phyloP scores from a whole-genome alignment of 2,113 vertebrate species.

The Caracal caracal region DNA sequence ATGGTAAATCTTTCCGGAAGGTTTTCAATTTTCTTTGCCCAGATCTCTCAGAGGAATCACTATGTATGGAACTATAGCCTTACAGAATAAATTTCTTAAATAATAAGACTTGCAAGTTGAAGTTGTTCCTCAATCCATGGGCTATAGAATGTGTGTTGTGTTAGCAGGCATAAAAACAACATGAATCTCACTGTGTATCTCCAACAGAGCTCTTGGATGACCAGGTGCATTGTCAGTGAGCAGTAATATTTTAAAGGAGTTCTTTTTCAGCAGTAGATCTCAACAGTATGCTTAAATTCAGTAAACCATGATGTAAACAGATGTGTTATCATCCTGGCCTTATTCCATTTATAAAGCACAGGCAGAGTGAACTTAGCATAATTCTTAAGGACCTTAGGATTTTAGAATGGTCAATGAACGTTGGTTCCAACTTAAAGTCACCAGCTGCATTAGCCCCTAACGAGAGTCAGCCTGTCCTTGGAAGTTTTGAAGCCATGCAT shows the following conservation, averaged over 20 bases:
- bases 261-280: not conserved
- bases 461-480: not conserved
- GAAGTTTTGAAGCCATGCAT: not conserved
- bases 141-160: not conserved
- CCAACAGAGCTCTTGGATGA: not conserved
- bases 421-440: not conserved
- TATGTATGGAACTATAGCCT: not conserved
- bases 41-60: not conserved
- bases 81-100: not conserved
- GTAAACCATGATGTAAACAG: not conserved
- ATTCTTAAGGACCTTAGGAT: not conserved
- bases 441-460: not conserved
- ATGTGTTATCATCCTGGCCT: not conserved
- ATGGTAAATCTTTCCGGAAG: not conserved
- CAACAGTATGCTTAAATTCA: not conserved
- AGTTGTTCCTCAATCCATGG: not conserved
- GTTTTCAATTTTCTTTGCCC: not conserved
- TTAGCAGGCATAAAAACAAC: not conserved
- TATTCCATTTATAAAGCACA: not conserved
- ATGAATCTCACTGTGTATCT: not conserved
- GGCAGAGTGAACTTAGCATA: not conserved
- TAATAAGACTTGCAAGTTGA: not conserved
- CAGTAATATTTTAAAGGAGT: not conserved
- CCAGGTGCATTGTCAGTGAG: not conserved
- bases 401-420: not conserved